Percentiles rank a stretch among this genome's conserved stretches.
Evolutionary conservation across 2,797 vertebrate species (phyloP).

Genomic region (Carapus acus): DNA sequence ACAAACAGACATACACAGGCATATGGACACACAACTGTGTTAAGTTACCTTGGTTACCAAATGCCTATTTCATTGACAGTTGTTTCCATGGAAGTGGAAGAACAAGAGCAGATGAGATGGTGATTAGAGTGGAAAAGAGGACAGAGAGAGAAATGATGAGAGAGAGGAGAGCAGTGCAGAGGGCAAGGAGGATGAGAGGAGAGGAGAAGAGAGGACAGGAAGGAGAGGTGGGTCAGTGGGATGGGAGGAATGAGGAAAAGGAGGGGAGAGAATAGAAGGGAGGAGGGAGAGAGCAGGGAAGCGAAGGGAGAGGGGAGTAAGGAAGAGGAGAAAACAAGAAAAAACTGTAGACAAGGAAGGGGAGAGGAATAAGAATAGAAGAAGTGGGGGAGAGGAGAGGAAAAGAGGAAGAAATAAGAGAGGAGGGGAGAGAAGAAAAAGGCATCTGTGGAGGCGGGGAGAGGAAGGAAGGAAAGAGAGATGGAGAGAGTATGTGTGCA

Average conservation of each 20-base stretch:
- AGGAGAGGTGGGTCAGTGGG: background rate
- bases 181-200: background rate
- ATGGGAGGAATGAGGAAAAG: background rate
- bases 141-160: constrained; percentile 7
- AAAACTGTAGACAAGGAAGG: too few relatives aligned
- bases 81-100: constrained; percentile 58
- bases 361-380: too few relatives aligned
- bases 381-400: too few relatives aligned
- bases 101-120: constrained; percentile 27
- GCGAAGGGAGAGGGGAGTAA: too few relatives aligned
- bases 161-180: background rate
- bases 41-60: constrained; percentile 53
- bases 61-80: constrained; percentile 64
- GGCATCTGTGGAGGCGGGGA: too few relatives aligned
- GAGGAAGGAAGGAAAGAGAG: background rate
- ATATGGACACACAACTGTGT: constrained; percentile 24
- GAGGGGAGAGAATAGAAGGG: background rate
- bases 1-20: constrained; percentile 7
- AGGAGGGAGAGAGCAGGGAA: background rate
- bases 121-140: constrained; percentile 31
- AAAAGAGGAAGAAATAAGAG: too few relatives aligned
- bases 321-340: too few relatives aligned
- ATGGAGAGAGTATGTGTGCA: too few relatives aligned
- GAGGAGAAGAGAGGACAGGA: background rate
- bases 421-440: too few relatives aligned